Percentiles rank a stretch among this genome's conserved stretches.
Evolutionary conservation across 1,140 invertebrate species (phyloP).

Genomic region (Zaprionus kolodkinae): DNA sequence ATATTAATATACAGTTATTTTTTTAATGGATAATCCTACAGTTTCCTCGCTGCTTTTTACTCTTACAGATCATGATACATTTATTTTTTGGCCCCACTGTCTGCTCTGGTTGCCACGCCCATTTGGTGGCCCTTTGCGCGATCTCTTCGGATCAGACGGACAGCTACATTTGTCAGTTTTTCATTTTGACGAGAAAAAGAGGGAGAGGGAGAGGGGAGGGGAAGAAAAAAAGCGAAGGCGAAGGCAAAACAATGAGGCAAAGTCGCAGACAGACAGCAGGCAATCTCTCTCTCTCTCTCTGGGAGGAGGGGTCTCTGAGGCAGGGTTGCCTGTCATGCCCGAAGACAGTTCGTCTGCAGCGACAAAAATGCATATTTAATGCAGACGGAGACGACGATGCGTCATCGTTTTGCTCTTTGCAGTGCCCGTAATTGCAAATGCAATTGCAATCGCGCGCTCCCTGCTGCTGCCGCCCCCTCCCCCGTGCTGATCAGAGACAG

Average conservation of each 20-base stretch:
- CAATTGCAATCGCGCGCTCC: slow-evolving; percentile 37
- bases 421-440: slow-evolving; percentile 51
- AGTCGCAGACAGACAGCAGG: slow-evolving; percentile 10
- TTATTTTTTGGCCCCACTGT: neutral
- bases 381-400: slow-evolving; percentile 76
- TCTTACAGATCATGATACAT: neutral
- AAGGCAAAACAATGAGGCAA: slow-evolving; percentile 20
- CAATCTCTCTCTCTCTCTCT: neutral
- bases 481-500: slow-evolving; percentile 60
- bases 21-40: neutral
- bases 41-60: neutral
- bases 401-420: slow-evolving; percentile 61
- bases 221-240: neutral
- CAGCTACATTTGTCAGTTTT: slow-evolving; percentile 36
- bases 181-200: slow-evolving; percentile 3
- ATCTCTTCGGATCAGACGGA: slow-evolving; percentile 1
- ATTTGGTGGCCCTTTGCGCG: slow-evolving; percentile 2
- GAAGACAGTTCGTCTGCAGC: slow-evolving; percentile 67
- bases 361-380: slow-evolving; percentile 66
- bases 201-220: too few relatives aligned
- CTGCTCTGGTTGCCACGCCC: slow-evolving; percentile 13
- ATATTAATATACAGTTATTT: neutral
- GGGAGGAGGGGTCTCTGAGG: neutral
- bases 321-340: slow-evolving; percentile 19
- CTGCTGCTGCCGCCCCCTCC: neutral